Evolutionary conservation across 2,797 vertebrate species (phyloP).

Genomic region (Chloroceryle inda): DNA sequence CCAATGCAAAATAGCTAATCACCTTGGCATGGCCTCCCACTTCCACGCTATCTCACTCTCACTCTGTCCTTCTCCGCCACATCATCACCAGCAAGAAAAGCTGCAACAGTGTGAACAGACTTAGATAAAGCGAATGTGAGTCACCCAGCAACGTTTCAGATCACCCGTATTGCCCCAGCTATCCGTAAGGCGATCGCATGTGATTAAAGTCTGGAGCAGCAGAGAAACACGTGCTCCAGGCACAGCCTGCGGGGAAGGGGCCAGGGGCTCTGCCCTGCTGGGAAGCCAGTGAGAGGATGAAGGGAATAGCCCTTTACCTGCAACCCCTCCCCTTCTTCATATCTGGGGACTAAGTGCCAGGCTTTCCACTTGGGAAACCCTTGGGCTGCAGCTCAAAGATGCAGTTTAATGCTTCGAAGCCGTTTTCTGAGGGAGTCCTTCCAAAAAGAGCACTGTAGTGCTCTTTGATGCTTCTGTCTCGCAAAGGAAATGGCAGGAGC

Average conservation of each 20-base stretch:
- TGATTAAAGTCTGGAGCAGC: not conserved
- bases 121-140: conserved; percentile 42
- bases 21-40: conserved; percentile 2
- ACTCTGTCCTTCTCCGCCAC: conserved; percentile 43
- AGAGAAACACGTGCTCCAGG: not conserved
- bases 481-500: not conserved
- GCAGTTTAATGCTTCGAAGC: not conserved
- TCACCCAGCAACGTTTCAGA: conserved; percentile 47
- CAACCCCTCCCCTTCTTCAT: not conserved
- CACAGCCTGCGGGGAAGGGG: not conserved
- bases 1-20: not conserved
- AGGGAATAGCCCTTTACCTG: not conserved
- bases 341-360: not conserved
- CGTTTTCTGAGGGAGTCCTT: not conserved
- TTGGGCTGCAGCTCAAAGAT: not conserved
- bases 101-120: conserved; percentile 62
- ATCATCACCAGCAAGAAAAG: conserved; percentile 59
- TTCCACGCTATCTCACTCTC: conserved; percentile 39
- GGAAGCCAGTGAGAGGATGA: not conserved
- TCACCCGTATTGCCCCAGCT: conserved; percentile 25
- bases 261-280: not conserved
- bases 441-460: not conserved
- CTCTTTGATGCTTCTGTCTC: not conserved
- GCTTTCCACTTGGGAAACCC: not conserved
- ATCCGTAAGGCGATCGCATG: not conserved